Evolutionary conservation across 2,797 vertebrate genomes (phyloP).

Genomic region (Pantherophis vulpinus): DNA sequence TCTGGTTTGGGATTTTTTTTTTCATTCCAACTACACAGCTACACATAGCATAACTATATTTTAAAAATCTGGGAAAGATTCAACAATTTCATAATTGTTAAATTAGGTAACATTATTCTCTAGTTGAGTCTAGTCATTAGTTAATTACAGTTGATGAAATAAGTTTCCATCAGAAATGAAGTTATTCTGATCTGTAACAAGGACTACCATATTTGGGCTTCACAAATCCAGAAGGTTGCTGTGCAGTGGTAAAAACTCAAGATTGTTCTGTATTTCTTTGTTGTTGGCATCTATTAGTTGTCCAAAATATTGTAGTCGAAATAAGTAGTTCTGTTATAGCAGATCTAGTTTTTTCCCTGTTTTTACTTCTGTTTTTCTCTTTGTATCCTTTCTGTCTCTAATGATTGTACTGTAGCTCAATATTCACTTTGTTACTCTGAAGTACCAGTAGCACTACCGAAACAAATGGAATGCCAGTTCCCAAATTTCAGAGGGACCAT

Average conservation of each 20-base stretch:
- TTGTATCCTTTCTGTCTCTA: slow-evolving; percentile 21
- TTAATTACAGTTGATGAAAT: slow-evolving; percentile 30
- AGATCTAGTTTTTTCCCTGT: background rate
- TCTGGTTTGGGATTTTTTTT: background rate
- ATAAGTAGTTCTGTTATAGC: background rate
- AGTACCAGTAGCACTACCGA: background rate
- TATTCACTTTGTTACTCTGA: background rate
- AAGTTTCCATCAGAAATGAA: background rate
- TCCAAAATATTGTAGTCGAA: background rate
- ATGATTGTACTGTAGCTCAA: background rate
- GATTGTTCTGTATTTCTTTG: background rate
- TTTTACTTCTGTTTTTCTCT: background rate
- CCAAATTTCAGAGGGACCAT: background rate
- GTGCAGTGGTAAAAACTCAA: background rate
- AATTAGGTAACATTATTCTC: background rate
- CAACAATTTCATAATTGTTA: background rate
- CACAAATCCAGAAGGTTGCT: background rate
- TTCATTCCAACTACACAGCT: background rate
- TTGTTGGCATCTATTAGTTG: background rate
- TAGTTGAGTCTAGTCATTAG: background rate
- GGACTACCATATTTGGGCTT: background rate
- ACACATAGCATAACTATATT: background rate
- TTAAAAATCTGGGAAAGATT: background rate
- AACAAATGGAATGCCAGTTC: background rate
- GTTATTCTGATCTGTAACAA: slow-evolving; percentile 20